Conservation (phyloP, 2,888 invertebrate species). For the Eueremaeus valkanovi region DNA sequence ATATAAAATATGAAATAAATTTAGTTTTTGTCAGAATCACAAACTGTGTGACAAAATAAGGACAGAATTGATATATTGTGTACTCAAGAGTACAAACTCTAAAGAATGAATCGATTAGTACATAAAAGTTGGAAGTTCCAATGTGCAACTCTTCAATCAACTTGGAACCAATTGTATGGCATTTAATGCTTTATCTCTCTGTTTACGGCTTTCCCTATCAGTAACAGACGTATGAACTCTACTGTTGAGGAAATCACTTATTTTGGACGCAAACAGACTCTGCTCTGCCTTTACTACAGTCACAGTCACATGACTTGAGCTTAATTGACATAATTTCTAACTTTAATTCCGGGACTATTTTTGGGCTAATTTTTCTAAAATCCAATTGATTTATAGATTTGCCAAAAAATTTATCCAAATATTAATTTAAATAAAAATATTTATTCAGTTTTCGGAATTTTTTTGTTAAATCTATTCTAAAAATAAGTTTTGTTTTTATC, state of each 20-base stretch:
- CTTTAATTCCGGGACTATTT: not conserved
- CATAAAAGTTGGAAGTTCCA: no score
- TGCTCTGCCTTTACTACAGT: no score
- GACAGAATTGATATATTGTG: no score
- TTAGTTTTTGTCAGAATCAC: not conserved
- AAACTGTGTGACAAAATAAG: not conserved
- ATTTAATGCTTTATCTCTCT: not conserved
- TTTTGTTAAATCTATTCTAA: no score
- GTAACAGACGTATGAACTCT: no score
- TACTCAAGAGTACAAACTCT: not conserved
- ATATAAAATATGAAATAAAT: not conserved
- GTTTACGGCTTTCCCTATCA: no score
- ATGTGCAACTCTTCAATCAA: no score
- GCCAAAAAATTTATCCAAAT: no score
- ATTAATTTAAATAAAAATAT: not conserved
- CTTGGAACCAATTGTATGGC: not conserved
- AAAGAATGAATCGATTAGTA: not conserved
- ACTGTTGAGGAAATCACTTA: not conserved
- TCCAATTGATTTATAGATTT: no score
- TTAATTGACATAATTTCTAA: not conserved
- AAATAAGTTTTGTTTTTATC: no score
- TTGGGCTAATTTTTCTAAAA: not conserved
- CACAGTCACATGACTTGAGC: not conserved
- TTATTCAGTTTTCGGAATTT: not conserved
- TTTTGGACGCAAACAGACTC: not conserved